Conservation (phyloP, 92 coral and sea anemone species). For the Palythoa caribaeorum region DNA sequence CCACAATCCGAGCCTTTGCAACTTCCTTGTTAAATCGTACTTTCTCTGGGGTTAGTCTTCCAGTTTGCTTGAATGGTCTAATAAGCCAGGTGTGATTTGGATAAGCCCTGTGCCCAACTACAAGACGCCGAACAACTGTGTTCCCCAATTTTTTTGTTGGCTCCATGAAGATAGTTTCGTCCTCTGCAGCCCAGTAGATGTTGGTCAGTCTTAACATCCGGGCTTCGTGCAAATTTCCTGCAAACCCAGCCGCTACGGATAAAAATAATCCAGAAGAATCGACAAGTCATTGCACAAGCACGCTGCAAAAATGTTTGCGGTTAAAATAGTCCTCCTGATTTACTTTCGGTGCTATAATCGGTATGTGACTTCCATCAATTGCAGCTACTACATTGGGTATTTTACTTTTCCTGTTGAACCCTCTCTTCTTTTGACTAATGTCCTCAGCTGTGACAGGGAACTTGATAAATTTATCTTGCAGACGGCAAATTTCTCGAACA, state of each 20-base stretch:
- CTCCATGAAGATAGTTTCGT: constrained; percentile 48
- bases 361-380: constrained; percentile 53
- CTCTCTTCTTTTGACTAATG: too few relatives aligned
- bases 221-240: constrained; percentile 34
- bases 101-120: too few relatives aligned
- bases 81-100: too few relatives aligned
- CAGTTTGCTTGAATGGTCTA: too few relatives aligned
- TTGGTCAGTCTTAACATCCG: constrained; percentile 30
- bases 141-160: constrained; percentile 28
- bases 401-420: constrained; percentile 5
- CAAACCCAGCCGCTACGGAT: constrained; percentile 32
- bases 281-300: constrained; percentile 52
- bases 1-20: too few relatives aligned
- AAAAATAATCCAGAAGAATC: constrained; percentile 48
- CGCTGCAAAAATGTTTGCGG: constrained; percentile 58
- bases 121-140: too few relatives aligned
- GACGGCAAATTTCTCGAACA: too few relatives aligned
- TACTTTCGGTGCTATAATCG: constrained; percentile 52
- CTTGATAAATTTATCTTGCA: too few relatives aligned
- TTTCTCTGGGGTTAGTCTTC: too few relatives aligned
- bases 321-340: constrained; percentile 58
- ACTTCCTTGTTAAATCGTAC: too few relatives aligned
- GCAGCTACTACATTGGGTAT: constrained; percentile 56
- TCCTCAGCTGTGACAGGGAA: too few relatives aligned
- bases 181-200: constrained; percentile 29